Base-by-base conservation (phyloP, 1,140 invertebrate genomes). In the Caerostris darwini region DNA sequence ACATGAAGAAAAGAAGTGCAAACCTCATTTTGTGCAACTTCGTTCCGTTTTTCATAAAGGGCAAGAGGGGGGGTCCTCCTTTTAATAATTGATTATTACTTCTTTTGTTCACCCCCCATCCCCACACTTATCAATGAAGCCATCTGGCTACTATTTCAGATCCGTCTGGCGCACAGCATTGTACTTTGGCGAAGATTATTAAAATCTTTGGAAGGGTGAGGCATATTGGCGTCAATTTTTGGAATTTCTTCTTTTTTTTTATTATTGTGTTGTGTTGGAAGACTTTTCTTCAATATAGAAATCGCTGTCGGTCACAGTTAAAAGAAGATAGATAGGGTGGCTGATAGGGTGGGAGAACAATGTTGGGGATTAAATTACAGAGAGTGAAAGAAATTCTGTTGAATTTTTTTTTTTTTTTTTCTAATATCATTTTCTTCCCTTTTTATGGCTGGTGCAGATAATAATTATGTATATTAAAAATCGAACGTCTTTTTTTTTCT, bases 341-440 rank as follows among this genome's bases (percentile, higher is more conserved):
- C 10, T 3, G 50, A 8, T 34, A 34, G 50, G 3, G 34, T n/a
- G 19, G 10, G 34, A 77, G n/a, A 34, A n/a, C 82, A 83, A 5
- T 83, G 82, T 83, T 56, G 10, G 82, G 82, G 54, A 83, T 83
- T 83, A 83, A 83, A 83, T 83, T 83, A 83, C 10, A 83, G 50
- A 83, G 5, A 10, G 82, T 12, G 14, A 83, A 57, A 7, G 53
- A 12, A 54, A 14, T 82, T 50, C 5, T 50, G 6, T 50, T 56
- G 10, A 14, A 57, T 56, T 64, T 64, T 64, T 64, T 5, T 1
- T 64, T 64, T 64, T 17, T 10, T 6, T 57, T 3, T 12, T n/a
- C n/a, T 5, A 17, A 2, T 57, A 17, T 57, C 82, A 5, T 5
- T 64, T 50, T 83, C 50, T 83, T 83, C 54, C 56, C 17, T 83